Evolutionary conservation across 2,888 invertebrate species (phyloP), one percentile per base, ranked within the genome.

Genomic region (Bombyx huttoni): DNA sequence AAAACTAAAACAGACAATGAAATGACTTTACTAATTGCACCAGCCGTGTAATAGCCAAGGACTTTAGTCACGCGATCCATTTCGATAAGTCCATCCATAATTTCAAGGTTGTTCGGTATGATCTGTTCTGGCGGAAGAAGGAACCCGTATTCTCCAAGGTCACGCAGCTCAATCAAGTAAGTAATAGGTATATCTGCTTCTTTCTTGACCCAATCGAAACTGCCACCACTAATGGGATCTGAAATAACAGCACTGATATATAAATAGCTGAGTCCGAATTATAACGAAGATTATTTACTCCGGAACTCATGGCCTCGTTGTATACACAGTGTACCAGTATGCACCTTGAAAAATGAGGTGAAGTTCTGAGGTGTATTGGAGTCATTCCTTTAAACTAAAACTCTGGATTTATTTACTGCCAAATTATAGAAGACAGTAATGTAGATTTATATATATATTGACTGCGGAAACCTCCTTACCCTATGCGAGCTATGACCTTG

Each of bases 161-260:
- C 92, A 34, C 91, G 75, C 0, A 92, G 82, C 62, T 93, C 92
- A 33, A 91, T 83, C 0, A 91, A 89, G 62, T 89, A 91, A 6
- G 90, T 78, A 33, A 91, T 84, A 8, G 90, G 89, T 0, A 91
- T 80, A 0, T 88, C 76, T 0, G 88, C 81, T 0, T 63, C 75
- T 5, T 85, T 85, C 61, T 91, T 89, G 0, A 90, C 91, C 90
- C 91, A 92, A 63, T 92, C 92, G 52, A 88, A 88, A 52, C 86
- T 89, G 8, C 83, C 75, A 0, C 90, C 90, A 14, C 85, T 87
- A 54, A 87, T 81, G 50, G 67, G 67, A 54, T 89, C 90, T 90
- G 65, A 24, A 67, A 68, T 6, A 40, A 1, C 24, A 24, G 24
- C 24, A 24, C 24, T 24, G 5, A 24, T 24, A 24, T 24, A 3